Percentiles rank a stretch among this genome's conserved stretches.
These are phyloP conservation scores for Cuculus canorus DNA, from an alignment of 2,797 vertebrate genomes.

Conservation along the genomic window DNA sequence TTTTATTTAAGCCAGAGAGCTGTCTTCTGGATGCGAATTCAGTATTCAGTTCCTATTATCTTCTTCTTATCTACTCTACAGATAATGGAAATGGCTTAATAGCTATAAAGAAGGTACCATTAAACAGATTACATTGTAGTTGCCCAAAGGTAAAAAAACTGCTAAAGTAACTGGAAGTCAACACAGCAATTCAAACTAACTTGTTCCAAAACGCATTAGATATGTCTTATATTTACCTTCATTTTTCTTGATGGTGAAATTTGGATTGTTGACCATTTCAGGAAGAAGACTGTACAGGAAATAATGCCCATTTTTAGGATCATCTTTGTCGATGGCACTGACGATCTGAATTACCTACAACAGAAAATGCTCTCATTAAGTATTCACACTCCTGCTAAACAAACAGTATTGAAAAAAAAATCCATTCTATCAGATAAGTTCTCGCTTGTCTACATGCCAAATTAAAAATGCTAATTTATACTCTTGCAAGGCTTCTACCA, in stretches of 20 bases:
- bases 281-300: conserved; percentile 94
- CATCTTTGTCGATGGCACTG: conserved; percentile 95
- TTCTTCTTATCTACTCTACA: conserved; percentile 34
- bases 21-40: conserved; percentile 26
- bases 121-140: conserved; percentile 6
- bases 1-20: neutral
- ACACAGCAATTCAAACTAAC: neutral
- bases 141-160: neutral
- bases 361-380: conserved; percentile 41
- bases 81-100: conserved; percentile 5
- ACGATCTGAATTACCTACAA: conserved; percentile 95
- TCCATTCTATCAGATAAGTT: neutral
- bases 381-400: neutral
- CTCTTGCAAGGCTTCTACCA: neutral
- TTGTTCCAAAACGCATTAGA: neutral
- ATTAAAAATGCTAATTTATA: neutral
- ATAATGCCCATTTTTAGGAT: conserved; percentile 93
- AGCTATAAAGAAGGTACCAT: neutral
- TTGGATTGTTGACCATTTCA: conserved; percentile 96
- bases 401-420: neutral
- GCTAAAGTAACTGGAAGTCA: neutral
- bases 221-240: conserved; percentile 83
- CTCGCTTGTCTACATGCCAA: neutral
- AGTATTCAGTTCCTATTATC: neutral
- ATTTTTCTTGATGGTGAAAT: conserved; percentile 99